phyloP scores from a whole-genome alignment of 2,888 invertebrate species.

The Apodemia mormo region DNA sequence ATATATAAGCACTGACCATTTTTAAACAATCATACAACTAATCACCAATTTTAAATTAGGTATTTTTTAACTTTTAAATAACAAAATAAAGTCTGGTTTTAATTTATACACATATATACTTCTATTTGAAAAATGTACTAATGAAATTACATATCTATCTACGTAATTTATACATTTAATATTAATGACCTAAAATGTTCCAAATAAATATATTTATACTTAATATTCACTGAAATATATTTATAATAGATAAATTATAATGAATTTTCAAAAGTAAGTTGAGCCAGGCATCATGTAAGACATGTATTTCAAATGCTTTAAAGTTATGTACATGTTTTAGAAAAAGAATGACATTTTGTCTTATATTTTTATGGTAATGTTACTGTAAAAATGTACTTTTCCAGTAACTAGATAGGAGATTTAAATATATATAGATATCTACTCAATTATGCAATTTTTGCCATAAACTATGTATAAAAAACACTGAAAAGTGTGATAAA shows the following conservation, averaged over 20 bases:
- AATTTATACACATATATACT: background rate
- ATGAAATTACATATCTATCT: slow-evolving; percentile 13
- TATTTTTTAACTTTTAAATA: no score
- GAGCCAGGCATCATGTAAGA: background rate
- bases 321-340: background rate
- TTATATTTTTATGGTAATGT: slow-evolving; percentile 10
- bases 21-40: no score
- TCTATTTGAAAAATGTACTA: background rate
- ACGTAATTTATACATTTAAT: background rate
- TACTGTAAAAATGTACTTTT: slow-evolving; percentile 3
- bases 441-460: background rate
- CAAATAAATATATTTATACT: slow-evolving; percentile 5
- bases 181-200: background rate
- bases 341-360: background rate
- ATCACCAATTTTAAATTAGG: no score
- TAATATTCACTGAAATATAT: background rate
- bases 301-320: background rate
- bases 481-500: background rate
- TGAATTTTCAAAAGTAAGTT: background rate
- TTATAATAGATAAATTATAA: background rate
- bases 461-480: background rate
- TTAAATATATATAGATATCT: slow-evolving; percentile 1
- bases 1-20: no score
- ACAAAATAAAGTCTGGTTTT: background rate
- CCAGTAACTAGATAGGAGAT: slow-evolving; percentile 7